phyloP scores from a whole-genome alignment of 2,888 invertebrate species.

The Zelleria hepariella region DNA sequence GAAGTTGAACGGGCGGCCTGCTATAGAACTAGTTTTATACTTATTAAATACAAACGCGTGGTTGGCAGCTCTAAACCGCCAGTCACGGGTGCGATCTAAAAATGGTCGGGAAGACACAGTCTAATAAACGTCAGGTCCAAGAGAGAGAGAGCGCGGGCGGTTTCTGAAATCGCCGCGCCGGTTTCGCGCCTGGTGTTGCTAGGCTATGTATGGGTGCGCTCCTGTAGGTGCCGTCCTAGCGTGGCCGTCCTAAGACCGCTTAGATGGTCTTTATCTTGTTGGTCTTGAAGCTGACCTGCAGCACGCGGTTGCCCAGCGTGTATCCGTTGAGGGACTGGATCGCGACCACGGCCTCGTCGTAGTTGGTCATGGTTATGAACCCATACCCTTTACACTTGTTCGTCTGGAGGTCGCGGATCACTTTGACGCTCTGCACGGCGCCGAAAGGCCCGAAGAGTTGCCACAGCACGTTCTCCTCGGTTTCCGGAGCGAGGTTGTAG shows the following conservation, averaged over 20 bases:
- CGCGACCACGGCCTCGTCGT: conserved; percentile 93
- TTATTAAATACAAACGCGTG: conserved; percentile 35
- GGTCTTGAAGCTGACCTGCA: conserved; percentile 94
- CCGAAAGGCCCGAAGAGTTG: conserved; percentile 97
- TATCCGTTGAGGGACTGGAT: conserved; percentile 94
- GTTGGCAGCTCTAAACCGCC: conserved; percentile 1
- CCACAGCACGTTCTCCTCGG: conserved; percentile 96
- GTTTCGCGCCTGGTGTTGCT: conserved; percentile 16
- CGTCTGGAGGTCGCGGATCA: conserved; percentile 91
- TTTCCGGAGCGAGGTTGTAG: conserved; percentile 95
- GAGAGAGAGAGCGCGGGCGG: not conserved
- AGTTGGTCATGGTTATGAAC: conserved; percentile 95
- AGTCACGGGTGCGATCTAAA: conserved; percentile 11
- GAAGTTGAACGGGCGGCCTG: conserved; percentile 27
- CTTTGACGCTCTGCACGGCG: conserved; percentile 93
- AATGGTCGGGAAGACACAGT: conserved; percentile 22
- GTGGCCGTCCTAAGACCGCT: conserved; percentile 47
- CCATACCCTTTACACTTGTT: conserved; percentile 97
- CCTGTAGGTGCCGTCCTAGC: conserved; percentile 69
- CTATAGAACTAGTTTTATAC: conserved; percentile 22
- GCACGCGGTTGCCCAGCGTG: conserved; percentile 89
- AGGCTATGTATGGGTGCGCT: conserved; percentile 61
- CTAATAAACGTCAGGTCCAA: conserved; percentile 18
- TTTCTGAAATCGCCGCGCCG: not conserved
- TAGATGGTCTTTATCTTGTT: conserved; percentile 83